Evolutionary conservation across 1,140 invertebrate genomes (phyloP).

Genomic region (Bactericera cockerelli): DNA sequence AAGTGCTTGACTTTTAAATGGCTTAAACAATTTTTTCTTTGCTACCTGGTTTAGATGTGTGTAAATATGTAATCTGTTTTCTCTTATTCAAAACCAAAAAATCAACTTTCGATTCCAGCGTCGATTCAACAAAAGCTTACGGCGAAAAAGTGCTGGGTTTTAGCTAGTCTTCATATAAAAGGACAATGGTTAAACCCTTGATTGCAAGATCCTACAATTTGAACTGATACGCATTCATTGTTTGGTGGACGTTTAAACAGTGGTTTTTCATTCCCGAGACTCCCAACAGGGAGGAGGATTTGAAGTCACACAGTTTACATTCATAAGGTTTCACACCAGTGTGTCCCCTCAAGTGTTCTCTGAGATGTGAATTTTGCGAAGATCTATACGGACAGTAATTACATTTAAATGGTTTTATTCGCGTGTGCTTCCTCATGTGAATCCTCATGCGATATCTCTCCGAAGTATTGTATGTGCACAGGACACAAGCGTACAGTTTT

Average conservation of each 20-base stretch:
- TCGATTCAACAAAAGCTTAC: too few relatives aligned
- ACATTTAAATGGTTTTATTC: slow-evolving; percentile 10
- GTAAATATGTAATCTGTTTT: too few relatives aligned
- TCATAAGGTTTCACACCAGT: slow-evolving; percentile 34
- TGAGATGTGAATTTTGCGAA: not conserved
- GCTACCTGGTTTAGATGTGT: too few relatives aligned
- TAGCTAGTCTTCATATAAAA: too few relatives aligned
- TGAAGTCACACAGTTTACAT: not conserved
- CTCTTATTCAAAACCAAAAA: too few relatives aligned
- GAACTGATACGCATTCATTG: too few relatives aligned
- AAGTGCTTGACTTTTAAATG: too few relatives aligned
- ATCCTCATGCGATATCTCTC: not conserved
- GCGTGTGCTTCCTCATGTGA: slow-evolving; percentile 9
- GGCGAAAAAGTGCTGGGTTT: too few relatives aligned
- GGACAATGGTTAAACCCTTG: too few relatives aligned
- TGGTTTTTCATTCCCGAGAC: not conserved
- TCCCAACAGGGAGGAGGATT: not conserved
- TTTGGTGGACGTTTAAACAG: not conserved
- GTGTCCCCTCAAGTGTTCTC: slow-evolving; percentile 1
- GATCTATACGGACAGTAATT: slow-evolving; percentile 2
- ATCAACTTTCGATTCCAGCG: too few relatives aligned
- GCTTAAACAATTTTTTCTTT: too few relatives aligned
- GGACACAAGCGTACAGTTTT: not conserved
- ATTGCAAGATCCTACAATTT: too few relatives aligned
- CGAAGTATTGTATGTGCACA: not conserved